Evolutionary conservation across 1,140 invertebrate species (phyloP).

Genomic region (Belonocnema kinseyi): DNA sequence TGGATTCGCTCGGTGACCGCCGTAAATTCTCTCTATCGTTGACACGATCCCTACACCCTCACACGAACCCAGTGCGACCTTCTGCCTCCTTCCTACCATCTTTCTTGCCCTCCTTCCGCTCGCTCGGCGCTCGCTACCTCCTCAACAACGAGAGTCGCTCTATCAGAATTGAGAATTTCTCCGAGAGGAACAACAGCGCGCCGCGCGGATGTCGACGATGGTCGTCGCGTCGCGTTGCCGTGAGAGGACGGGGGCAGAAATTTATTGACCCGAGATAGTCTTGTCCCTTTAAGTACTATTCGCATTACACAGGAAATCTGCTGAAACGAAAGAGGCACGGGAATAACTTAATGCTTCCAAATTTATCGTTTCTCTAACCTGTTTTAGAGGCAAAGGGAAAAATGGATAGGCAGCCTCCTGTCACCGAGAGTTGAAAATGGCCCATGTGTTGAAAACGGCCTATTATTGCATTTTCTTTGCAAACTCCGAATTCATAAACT

Average conservation of each 20-base stretch:
- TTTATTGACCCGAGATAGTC: conserved; percentile 32
- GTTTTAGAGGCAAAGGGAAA: not conserved
- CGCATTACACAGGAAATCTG: conserved; percentile 11
- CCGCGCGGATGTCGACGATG: not conserved
- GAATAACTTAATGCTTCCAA: conserved; percentile 27
- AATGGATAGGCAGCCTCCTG: not conserved
- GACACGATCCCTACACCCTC: conserved; percentile 71
- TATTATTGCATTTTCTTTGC: no score
- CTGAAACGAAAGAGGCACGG: not conserved
- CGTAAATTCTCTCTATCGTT: conserved; percentile 71
- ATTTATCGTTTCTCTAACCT: conserved; percentile 1
- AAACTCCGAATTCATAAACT: no score
- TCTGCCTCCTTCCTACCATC: conserved; percentile 46
- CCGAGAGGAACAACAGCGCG: conserved; percentile 41
- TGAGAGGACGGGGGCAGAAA: conserved; percentile 11
- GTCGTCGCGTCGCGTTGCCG: no score
- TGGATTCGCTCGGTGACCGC: conserved; percentile 70
- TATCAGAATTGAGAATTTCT: conserved; percentile 47
- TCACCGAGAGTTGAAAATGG: no score
- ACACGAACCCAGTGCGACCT: conserved; percentile 63
- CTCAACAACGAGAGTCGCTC: conserved; percentile 33
- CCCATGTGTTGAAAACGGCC: no score
- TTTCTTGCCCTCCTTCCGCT: conserved; percentile 47
- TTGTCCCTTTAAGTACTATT: conserved; percentile 12
- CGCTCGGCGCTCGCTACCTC: conserved; percentile 21